A percentile compares a stretch with the other conserved stretches of the same genome.
Evolutionary conservation across 2,797 vertebrate genomes (phyloP).

Genomic region (Gouania willdenowi): DNA sequence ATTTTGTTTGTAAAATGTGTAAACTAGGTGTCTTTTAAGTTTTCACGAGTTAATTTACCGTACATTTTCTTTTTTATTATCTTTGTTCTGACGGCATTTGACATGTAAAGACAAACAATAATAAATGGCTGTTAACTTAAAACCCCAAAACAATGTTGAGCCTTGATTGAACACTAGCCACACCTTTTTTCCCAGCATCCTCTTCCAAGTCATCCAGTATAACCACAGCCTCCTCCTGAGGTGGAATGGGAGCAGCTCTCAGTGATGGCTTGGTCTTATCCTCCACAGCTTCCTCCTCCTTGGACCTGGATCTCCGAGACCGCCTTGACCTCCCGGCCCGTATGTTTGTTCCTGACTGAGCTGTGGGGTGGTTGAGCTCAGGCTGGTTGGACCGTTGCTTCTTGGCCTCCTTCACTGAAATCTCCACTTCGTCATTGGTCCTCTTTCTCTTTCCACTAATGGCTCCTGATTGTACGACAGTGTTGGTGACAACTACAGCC

Average conservation of each 20-base stretch:
- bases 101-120: no score
- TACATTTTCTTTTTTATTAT: no score
- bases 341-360: constrained; percentile 15
- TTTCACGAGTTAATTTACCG: no score
- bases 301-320: constrained; percentile 30
- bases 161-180: no score
- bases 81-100: no score
- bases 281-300: constrained; percentile 8
- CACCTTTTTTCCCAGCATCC: constrained; percentile 47
- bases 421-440: constrained; percentile 37
- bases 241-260: background rate
- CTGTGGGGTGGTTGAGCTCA: constrained; percentile 2
- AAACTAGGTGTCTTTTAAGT: no score
- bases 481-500: constrained; percentile 3
- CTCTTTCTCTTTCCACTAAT: constrained; percentile 71
- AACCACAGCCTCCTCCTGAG: constrained; percentile 29
- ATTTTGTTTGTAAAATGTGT: no score
- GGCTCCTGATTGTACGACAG: constrained; percentile 14
- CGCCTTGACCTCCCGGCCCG: constrained; percentile 38
- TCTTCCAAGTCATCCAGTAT: constrained; percentile 49
- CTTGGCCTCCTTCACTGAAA: constrained; percentile 56
- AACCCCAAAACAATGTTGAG: no score
- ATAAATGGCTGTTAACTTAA: no score
- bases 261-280: constrained; percentile 13
- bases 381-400: constrained; percentile 51